phyloP scores from a whole-genome alignment of 1,140 invertebrate genomes.

The Euborellia annulipes region DNA sequence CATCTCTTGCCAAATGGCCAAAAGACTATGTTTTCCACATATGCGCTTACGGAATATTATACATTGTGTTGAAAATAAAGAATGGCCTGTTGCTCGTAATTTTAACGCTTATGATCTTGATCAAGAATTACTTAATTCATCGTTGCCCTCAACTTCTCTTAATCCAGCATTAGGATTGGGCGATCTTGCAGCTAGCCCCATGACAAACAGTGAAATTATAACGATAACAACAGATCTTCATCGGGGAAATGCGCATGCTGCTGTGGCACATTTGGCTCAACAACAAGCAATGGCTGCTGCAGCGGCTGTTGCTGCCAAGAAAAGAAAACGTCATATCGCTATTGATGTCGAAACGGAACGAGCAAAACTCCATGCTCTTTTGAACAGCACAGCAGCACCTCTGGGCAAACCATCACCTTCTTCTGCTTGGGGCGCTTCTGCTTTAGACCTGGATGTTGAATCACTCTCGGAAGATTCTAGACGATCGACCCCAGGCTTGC shows the following conservation, averaged over 20 bases:
- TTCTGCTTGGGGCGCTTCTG: background rate
- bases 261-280: constrained; percentile 16
- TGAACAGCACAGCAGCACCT: constrained; percentile 44
- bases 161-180: constrained; percentile 22
- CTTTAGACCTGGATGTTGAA: constrained; percentile 29
- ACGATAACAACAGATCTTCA: constrained; percentile 48
- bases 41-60: constrained; percentile 83
- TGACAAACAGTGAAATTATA: constrained; percentile 41
- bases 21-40: constrained; percentile 68
- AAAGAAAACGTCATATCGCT: constrained; percentile 65
- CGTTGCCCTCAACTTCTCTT: constrained; percentile 14
- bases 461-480: constrained; percentile 39
- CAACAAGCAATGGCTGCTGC: background rate
- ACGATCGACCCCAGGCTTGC: constrained; percentile 19
- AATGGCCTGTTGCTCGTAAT: constrained; percentile 62
- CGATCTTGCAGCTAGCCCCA: constrained; percentile 29
- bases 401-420: constrained; percentile 11
- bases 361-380: constrained; percentile 68
- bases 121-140: constrained; percentile 8
- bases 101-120: constrained; percentile 20
- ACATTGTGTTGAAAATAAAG: constrained; percentile 79
- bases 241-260: constrained; percentile 22
- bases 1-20: constrained; percentile 30
- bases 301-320: constrained; percentile 27
- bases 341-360: constrained; percentile 88